Conservation (phyloP, 1,140 invertebrate species). For the Drosophila persimilis region DNA sequence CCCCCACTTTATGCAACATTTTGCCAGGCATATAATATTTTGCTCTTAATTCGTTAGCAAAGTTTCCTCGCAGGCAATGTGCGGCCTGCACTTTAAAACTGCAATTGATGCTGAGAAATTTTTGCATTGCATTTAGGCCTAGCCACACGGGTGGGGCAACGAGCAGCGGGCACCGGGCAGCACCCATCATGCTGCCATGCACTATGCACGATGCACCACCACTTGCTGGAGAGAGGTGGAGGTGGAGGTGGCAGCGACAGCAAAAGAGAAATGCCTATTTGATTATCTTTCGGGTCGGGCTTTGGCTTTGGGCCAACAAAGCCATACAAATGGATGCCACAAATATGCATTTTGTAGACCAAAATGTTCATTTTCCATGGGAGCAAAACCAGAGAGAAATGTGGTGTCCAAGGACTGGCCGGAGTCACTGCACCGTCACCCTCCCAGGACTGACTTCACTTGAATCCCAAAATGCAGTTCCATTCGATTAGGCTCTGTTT, state of each 20-base stretch:
- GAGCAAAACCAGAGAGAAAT: conserved; percentile 1
- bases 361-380: conserved; percentile 43
- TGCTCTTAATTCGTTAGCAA: conserved; percentile 50
- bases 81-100: conserved; percentile 31
- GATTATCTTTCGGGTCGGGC: conserved; percentile 44
- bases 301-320: conserved; percentile 35
- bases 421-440: neutral
- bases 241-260: conserved; percentile 11
- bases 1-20: conserved; percentile 41
- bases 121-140: conserved; percentile 19
- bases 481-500: conserved; percentile 35
- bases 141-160: neutral
- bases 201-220: neutral
- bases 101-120: conserved; percentile 39
- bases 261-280: conserved; percentile 38
- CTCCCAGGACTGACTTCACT: conserved; percentile 5
- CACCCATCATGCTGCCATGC: neutral
- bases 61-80: conserved; percentile 20
- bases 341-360: conserved; percentile 46
- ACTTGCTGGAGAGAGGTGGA: neutral
- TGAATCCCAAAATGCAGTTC: conserved; percentile 20
- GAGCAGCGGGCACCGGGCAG: too few relatives aligned
- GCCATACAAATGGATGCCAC: conserved; percentile 47
- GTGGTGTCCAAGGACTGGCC: neutral
- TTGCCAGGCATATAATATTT: conserved; percentile 51